These are phyloP conservation scores for Scomber scombrus DNA, from an alignment of 2,113 vertebrate species.

Conservation along the genomic window DNA sequence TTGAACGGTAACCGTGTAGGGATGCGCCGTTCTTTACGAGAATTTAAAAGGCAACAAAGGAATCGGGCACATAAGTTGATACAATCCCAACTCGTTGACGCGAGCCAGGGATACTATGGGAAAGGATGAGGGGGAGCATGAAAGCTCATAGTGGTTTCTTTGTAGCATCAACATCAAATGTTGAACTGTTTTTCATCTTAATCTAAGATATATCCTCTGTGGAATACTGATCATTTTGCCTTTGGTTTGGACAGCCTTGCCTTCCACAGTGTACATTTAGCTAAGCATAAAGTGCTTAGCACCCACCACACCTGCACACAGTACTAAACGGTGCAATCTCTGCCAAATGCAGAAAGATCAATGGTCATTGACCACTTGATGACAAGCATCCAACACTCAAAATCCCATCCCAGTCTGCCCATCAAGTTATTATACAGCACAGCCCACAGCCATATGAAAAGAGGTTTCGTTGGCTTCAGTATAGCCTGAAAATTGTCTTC, in stretches of 20 bases:
- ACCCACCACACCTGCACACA: conserved; percentile 49
- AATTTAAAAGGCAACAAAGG: conserved; percentile 67
- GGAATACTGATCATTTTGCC: conserved; percentile 66
- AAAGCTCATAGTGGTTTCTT: conserved; percentile 53
- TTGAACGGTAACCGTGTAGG: conserved; percentile 12
- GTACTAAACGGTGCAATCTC: conserved; percentile 2
- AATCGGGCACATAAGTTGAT: conserved; percentile 43
- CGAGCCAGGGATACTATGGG: conserved; percentile 38
- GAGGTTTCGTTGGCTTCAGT: conserved; percentile 36
- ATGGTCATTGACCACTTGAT: conserved; percentile 54
- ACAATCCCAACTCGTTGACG: conserved; percentile 29
- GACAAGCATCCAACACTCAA: conserved; percentile 53
- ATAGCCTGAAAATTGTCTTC: conserved; percentile 43
- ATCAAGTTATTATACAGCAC: conserved; percentile 52
- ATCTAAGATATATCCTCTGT: conserved; percentile 52
- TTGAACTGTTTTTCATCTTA: conserved; percentile 57
- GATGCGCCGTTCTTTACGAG: conserved; percentile 45
- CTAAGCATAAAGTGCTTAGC: too few relatives aligned
- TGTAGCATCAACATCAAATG: conserved; percentile 54
- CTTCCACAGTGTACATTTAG: conserved; percentile 34
- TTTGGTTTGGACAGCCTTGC: conserved; percentile 24
- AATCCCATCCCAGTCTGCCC: conserved; percentile 41
- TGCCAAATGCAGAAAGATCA: conserved; percentile 58
- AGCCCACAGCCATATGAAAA: conserved; percentile 35
- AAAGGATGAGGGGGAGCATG: conserved; percentile 38